These are phyloP conservation scores for Rhamphomyia laevipes DNA, from an alignment of 2,888 invertebrate genomes.

Conservation along the genomic window DNA sequence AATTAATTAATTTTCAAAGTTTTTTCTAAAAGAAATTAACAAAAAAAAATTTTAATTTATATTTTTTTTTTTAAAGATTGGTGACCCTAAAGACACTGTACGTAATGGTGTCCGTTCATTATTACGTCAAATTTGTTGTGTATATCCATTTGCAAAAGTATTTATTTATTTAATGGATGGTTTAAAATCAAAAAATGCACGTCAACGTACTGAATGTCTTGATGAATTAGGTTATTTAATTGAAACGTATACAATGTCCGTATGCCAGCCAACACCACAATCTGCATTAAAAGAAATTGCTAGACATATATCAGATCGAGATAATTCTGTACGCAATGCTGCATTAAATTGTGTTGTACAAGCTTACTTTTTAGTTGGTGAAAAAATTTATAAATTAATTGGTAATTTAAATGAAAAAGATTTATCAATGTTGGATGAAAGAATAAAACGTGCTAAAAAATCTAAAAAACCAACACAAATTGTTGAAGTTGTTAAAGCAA, in stretches of 20 bases:
- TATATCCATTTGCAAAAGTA: conserved; percentile 81
- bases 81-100: conserved; percentile 92
- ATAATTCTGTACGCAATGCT: conserved; percentile 90
- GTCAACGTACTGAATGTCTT: conserved; percentile 91
- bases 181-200: conserved; percentile 89
- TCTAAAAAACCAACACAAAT: conserved; percentile 38
- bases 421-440: conserved; percentile 83
- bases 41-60: conserved; percentile 1
- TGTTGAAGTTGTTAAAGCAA: conserved; percentile 37
- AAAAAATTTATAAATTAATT: conserved; percentile 76
- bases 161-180: conserved; percentile 90
- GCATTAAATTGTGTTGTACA: conserved; percentile 89
- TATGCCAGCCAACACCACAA: conserved; percentile 69
- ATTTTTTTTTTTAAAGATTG: conserved; percentile 47
- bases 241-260: conserved; percentile 70
- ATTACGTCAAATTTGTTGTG: conserved; percentile 69
- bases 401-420: conserved; percentile 93
- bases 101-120: conserved; percentile 78
- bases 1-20: background rate
- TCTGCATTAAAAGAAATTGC: conserved; percentile 76
- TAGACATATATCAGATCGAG: conserved; percentile 88
- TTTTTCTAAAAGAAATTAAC: too few relatives aligned
- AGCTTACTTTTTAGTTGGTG: conserved; percentile 83
- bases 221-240: conserved; percentile 82
- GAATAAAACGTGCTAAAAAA: conserved; percentile 83